Evolutionary conservation across 1,140 invertebrate species (phyloP).

Genomic region (Ganaspis sp.): DNA sequence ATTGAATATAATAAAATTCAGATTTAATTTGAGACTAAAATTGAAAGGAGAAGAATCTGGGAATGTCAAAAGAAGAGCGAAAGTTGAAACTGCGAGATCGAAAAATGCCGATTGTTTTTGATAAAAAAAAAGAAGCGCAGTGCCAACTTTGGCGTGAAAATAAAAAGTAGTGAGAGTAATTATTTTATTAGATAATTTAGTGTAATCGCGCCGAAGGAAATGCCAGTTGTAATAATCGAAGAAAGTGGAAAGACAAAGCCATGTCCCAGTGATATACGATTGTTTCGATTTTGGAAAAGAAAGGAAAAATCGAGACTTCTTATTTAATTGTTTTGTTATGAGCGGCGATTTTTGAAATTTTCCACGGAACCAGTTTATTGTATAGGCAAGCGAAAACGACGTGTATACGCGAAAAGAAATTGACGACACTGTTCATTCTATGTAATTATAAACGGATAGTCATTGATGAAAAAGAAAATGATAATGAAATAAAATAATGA

Average conservation of each 20-base stretch:
- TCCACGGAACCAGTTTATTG: conserved; percentile 37
- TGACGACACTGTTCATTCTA: conserved; percentile 38
- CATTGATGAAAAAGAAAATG: conserved; percentile 45
- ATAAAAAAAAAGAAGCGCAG: neutral
- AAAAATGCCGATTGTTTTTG: conserved; percentile 17
- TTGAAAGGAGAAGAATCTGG: neutral
- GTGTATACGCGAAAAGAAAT: conserved; percentile 65
- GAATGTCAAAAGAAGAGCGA: neutral
- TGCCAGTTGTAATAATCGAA: conserved; percentile 73
- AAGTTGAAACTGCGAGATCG: conserved; percentile 29
- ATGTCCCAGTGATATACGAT: conserved; percentile 61
- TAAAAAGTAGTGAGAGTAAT: conserved; percentile 72
- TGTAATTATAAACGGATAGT: conserved; percentile 25
- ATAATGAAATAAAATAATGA: conserved; percentile 47
- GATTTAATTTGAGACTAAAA: neutral
- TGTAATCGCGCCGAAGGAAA: conserved; percentile 64
- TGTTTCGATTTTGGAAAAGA: conserved; percentile 49
- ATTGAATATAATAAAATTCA: neutral
- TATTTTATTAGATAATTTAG: conserved; percentile 72
- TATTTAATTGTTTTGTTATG: conserved; percentile 38
- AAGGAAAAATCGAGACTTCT: conserved; percentile 33
- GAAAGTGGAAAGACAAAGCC: conserved; percentile 38
- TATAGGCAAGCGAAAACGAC: conserved; percentile 39
- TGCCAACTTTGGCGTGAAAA: conserved; percentile 48
- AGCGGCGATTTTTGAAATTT: conserved; percentile 26